Conservation (phyloP, 2,888 invertebrate species). For the Pinctada fucata region DNA sequence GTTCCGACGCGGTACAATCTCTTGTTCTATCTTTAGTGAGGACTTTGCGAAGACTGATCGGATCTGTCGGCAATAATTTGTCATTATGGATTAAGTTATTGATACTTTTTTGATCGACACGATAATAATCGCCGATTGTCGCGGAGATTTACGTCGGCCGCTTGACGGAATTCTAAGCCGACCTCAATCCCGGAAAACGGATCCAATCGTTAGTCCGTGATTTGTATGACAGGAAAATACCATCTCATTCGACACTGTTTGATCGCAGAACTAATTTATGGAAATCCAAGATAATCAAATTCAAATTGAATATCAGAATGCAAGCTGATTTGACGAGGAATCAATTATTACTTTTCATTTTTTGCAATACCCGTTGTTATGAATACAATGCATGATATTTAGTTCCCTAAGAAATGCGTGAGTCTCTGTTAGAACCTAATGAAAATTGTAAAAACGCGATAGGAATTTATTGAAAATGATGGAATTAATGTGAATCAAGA, state of each 20-base stretch:
- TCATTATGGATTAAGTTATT: constrained; percentile 30
- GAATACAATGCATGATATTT: too few relatives aligned
- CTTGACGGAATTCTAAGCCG: not conserved
- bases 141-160: constrained; percentile 13
- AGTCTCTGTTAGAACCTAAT: too few relatives aligned
- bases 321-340: not conserved
- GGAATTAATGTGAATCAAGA: too few relatives aligned
- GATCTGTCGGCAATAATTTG: constrained; percentile 31
- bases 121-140: constrained; percentile 12
- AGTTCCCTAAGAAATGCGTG: too few relatives aligned
- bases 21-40: constrained; percentile 17
- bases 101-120: constrained; percentile 32
- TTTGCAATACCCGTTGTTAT: too few relatives aligned
- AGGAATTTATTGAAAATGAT: too few relatives aligned
- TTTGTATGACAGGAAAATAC: constrained; percentile 3
- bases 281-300: not conserved
- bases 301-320: not conserved
- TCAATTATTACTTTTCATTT: not conserved
- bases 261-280: not conserved
- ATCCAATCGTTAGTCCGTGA: not conserved
- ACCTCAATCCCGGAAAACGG: not conserved
- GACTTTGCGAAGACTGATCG: constrained; percentile 28
- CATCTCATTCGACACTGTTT: not conserved
- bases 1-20: constrained; percentile 10
- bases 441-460: too few relatives aligned